Evolutionary conservation across 2,888 invertebrate genomes (phyloP).

Genomic region (Chaitophorus viminalis): DNA sequence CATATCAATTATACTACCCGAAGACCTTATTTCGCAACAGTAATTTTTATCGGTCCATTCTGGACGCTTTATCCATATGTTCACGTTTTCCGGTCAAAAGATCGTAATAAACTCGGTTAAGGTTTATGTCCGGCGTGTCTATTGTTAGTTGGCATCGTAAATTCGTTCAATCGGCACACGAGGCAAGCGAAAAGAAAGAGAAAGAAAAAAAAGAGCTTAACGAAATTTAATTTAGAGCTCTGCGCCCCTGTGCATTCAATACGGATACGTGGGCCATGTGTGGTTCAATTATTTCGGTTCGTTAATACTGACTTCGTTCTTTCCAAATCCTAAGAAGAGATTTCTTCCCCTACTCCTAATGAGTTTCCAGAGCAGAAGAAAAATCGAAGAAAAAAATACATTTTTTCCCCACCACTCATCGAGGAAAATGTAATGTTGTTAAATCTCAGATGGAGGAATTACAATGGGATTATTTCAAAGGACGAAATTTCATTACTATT

Average conservation of each 20-base stretch:
- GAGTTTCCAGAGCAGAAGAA: constrained; percentile 20
- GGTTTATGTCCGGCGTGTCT: constrained; percentile 61
- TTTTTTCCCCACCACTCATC: constrained; percentile 4
- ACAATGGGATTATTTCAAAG: constrained; percentile 9
- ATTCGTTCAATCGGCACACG: constrained; percentile 57
- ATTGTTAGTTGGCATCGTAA: constrained; percentile 59
- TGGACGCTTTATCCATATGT: constrained; percentile 24
- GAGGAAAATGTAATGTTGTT: constrained; percentile 28
- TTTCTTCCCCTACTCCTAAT: constrained; percentile 53
- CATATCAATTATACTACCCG: constrained; percentile 18
- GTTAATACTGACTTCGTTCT: constrained; percentile 55
- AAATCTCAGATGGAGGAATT: constrained; percentile 18
- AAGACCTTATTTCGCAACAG: constrained; percentile 42
- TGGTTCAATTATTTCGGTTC: constrained; percentile 62
- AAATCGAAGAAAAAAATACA: constrained; percentile 35
- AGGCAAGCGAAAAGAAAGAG: constrained; percentile 28
- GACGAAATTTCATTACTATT: neutral
- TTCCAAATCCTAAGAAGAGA: constrained; percentile 53
- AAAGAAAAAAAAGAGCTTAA: constrained; percentile 51
- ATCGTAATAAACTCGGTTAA: constrained; percentile 60
- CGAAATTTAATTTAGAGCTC: constrained; percentile 62
- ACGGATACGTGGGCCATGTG: constrained; percentile 49
- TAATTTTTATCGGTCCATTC: constrained; percentile 53
- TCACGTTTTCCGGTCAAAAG: constrained; percentile 57
- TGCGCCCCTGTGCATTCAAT: constrained; percentile 52